Base-by-base conservation (phyloP, 2,888 invertebrate genomes). In the Lasioglossum calceatum region DNA sequence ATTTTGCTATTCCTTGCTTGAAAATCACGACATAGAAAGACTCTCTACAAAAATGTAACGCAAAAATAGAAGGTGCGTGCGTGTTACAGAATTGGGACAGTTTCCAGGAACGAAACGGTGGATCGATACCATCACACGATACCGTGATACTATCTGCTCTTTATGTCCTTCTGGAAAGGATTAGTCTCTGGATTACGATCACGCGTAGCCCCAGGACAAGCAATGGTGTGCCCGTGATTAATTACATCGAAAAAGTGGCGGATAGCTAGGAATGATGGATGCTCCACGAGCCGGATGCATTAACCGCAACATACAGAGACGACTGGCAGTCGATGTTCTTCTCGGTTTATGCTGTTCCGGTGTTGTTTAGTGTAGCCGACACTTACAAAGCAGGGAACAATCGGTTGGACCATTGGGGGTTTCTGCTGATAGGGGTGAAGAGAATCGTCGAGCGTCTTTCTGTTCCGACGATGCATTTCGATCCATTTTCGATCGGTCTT, bases 261-360 rank as follows among this genome's bases (percentile, higher is more conserved):
- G 90, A 88, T 90, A 92, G 88, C 83, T 89, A 82, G 86, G 84
- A 84, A 87, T 92, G 91, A 92, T 92, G 87, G 89, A 92, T 92
- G 92, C 79, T 84, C 64, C 73, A n/a, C 61, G 79, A 75, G 87
- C 78, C 87, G 85, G 70, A 87, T 85, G 81, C 85, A 83, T 80
- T 90, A 82, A 81, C 77, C 82, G 79, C 88, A 77, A 70, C 85
- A 84, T 80, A 78, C 77, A 50, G 74, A 44, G 76, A 77, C 79
- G 83, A 79, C 36, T 54, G 72, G 44, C 64, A 16, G 71, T 44
- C 73, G 72, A 74, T 32, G 54, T 32, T 19, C 14, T n/a, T 39
- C 50, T 58, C 10, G 42, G n/a, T 71, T 32, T 72, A 81, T 72
- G 64, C 67, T 77, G 64, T 82, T 84, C 78, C 78, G 67, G 47